phyloP scores from a whole-genome alignment of 2,888 invertebrate species.

The Patella caerulea region DNA sequence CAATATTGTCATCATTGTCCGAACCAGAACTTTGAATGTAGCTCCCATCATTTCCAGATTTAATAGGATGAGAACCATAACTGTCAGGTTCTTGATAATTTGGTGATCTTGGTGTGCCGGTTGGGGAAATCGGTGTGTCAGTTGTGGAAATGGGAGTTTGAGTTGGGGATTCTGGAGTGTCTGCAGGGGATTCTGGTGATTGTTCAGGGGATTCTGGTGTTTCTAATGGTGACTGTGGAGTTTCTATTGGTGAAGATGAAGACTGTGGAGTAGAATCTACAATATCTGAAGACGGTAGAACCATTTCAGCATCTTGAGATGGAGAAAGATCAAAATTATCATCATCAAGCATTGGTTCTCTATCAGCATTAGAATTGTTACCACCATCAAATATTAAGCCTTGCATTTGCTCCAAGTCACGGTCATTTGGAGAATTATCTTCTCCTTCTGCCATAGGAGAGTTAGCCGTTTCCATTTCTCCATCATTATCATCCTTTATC shows the following conservation, averaged over 20 bases:
- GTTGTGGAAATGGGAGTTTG: background rate
- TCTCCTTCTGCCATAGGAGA: constrained; percentile 14
- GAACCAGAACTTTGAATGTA: background rate
- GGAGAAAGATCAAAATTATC: background rate
- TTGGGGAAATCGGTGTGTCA: background rate
- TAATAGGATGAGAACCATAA: background rate
- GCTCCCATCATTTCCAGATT: background rate
- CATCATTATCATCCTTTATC: constrained; percentile 11
- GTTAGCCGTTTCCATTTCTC: constrained; percentile 5
- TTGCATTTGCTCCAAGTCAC: too few relatives aligned
- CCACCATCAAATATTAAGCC: background rate
- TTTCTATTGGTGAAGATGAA: background rate
- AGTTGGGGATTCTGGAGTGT: background rate
- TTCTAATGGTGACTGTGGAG: background rate
- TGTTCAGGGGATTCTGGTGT: background rate
- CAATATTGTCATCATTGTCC: background rate
- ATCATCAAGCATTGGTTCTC: background rate
- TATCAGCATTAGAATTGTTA: background rate
- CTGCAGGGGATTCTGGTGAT: background rate
- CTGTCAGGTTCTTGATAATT: background rate
- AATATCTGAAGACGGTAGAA: background rate
- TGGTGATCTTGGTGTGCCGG: background rate
- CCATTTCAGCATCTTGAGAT: background rate
- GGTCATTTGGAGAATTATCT: background rate
- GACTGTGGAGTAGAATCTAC: background rate